Conservation (phyloP, 1,140 invertebrate species). For the Antheraea mylitta region DNA sequence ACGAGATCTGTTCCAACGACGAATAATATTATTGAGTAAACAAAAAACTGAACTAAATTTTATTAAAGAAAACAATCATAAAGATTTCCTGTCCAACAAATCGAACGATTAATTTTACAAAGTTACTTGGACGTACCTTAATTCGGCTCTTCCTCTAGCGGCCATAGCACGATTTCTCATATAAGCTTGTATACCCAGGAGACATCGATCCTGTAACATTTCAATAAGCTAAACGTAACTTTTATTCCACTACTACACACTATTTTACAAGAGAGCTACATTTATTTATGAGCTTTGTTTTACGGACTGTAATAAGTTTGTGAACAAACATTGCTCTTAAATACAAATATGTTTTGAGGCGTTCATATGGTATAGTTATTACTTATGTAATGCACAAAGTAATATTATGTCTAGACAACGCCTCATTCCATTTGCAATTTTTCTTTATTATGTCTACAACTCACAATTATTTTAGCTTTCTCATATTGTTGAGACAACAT, state of each 20-base stretch:
- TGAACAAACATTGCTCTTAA: not conserved
- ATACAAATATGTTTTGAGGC: not conserved
- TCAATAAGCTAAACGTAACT: constrained; percentile 51
- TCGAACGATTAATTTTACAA: too few relatives aligned
- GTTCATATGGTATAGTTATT: not conserved
- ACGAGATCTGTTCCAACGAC: too few relatives aligned
- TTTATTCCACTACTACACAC: not conserved
- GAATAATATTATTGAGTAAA: too few relatives aligned
- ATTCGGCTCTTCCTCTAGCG: constrained; percentile 35
- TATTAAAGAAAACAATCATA: too few relatives aligned
- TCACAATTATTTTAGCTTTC: not conserved
- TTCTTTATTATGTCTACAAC: not conserved
- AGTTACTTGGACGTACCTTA: not conserved
- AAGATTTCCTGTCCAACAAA: too few relatives aligned
- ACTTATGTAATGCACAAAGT: not conserved
- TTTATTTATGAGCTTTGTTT: not conserved
- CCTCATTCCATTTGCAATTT: not conserved
- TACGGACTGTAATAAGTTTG: not conserved
- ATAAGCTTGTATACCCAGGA: constrained; percentile 35
- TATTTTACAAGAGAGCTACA: not conserved
- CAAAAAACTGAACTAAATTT: too few relatives aligned
- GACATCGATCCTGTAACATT: constrained; percentile 47
- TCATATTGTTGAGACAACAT: not conserved
- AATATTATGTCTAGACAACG: not conserved
- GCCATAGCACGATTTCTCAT: constrained; percentile 29